Evolutionary conservation across 2,888 invertebrate species (phyloP), one percentile per base, ranked within the genome.

Genomic region (Tipula confusa): DNA sequence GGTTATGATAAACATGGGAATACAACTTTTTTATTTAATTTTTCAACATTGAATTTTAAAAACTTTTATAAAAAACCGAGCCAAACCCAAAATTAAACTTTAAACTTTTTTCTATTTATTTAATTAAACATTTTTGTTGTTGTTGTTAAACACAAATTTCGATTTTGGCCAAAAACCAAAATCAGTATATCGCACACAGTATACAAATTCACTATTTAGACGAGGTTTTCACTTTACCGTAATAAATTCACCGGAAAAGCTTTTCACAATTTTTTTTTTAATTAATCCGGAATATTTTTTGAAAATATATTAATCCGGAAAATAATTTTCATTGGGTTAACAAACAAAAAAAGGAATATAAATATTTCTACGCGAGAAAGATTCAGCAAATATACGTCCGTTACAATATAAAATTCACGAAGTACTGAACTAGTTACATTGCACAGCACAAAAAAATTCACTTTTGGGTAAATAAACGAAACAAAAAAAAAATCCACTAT

Each of bases 371-470:
- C 64, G 64, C 64, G 64, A 18, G 64, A 64, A 18, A 64, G 24
- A n/a, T n/a, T n/a, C 1, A 2, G 64, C 7, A 24, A 18, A 64
- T 64, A n/a, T 24, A 64, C 64, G 64, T 64, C 64, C 64, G 64
- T 64, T 64, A 24, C 64, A 64, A 64, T 64, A 64, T 64, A 64
- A 64, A 64, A 64, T 64, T 64, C 64, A 64, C 64, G 64, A 64
- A 64, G 64, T 64, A 64, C 64, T 64, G 64, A 64, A 64, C 64
- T 64, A 64, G 64, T 24, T 64, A 64, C 64, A 24, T 64, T 64
- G 9, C 64, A 64, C 64, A 64, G n/a, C n/a, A 2, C 2, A 64
- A 64, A 43, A 64, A 64, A 64, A 64, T 24, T 15, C 9, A 7
- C 24, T 18, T 64, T 64, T 64, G 9, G 15, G 15, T 15, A 43